Base-by-base conservation (phyloP, 2,113 vertebrate species). In the Furnarius figulus region DNA sequence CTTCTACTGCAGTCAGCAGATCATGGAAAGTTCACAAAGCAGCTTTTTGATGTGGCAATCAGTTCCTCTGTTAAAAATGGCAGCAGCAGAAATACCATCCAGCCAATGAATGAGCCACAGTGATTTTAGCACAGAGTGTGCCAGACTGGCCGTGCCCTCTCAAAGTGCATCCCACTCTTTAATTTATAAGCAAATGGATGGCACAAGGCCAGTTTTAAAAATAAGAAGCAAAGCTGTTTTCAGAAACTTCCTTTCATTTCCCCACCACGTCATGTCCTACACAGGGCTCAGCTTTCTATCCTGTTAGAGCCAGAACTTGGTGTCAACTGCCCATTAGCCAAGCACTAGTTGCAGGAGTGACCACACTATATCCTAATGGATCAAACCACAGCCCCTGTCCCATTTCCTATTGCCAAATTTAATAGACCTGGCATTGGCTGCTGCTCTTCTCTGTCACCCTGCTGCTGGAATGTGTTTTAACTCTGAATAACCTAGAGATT, bases 231-330 rank as follows among this genome's bases (percentile, higher is more conserved):
- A 85, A 91, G 28, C 21, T 68, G 24, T 76, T 89, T 91, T 78
- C 40, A 75, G 84, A 47, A 84, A 68, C 66, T 63, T 86, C 33
- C 23, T 67, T 19, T 5, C 25, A 10, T 59, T 59, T 87, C 25
- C 31, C 12, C 16, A 61, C 25, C 1, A 1, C 0, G 0, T 24
- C 0, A 0, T 59, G 49, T 31, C 44, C 61, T n/a, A 49, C 62
- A 31, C 9, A 82, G 16, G 16, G 30, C 37, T 81, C 73, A 93
- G 33, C 30, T 68, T 78, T 77, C 37, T 85, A 77, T 21, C 17
- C 65, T 85, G 72, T 17, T 23, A 21, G 52, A 56, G 37, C 19
- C 46, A 18, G 14, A 52, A 66, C 42, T 56, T 46, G 66, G 50
- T 86, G 74, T 50, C 40, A 63, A 13, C 19, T 2, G 9, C 77